Evolutionary conservation across 2,797 vertebrate genomes (phyloP).

Genomic region (Epinephelus awoara): DNA sequence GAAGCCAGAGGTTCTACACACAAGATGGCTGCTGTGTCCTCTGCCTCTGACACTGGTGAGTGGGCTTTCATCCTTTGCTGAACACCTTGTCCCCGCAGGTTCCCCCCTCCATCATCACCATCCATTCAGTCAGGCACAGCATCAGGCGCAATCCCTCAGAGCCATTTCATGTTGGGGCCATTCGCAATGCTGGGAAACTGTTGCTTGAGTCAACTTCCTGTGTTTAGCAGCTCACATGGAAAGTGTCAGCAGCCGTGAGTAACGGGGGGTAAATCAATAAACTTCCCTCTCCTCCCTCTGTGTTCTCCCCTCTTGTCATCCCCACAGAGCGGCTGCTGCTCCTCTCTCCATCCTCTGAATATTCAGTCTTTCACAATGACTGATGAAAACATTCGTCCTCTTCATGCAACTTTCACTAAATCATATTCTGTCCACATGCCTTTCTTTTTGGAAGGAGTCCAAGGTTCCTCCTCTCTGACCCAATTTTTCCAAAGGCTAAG

Average conservation of each 20-base stretch:
- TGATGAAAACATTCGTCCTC: constrained; percentile 14
- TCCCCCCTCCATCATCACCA: constrained; percentile 1
- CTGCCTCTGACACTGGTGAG: constrained; percentile 84
- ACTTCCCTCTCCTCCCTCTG: constrained; percentile 30
- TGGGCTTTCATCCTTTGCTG: constrained; percentile 56
- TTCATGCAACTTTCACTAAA: constrained; percentile 23
- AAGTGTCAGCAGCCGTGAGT: constrained; percentile 47
- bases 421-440: constrained; percentile 32
- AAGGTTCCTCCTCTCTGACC: constrained; percentile 45
- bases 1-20: constrained; percentile 85
- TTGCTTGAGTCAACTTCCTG: constrained; percentile 69
- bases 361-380: constrained; percentile 4
- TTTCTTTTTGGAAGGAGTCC: constrained; percentile 34
- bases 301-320: background rate
- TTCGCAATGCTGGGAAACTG: constrained; percentile 49
- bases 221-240: constrained; percentile 59
- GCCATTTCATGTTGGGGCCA: constrained; percentile 1
- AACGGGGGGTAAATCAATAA: constrained; percentile 42
- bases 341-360: constrained; percentile 14
- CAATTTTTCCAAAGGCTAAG: constrained; percentile 26
- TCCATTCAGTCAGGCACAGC: constrained; percentile 19
- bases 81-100: constrained; percentile 34
- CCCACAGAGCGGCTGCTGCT: background rate
- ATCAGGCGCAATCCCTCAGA: background rate
- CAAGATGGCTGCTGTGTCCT: constrained; percentile 89